phyloP scores from a whole-genome alignment of 2,113 vertebrate species.

The human (Homo sapiens) region GRCh38 chr7:8490501-8491000 shows the following conservation, averaged over 20 bases:
- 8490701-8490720: conserved; percentile 50
- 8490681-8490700: conserved; percentile 50
- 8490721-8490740: conserved; percentile 74
- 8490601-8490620: conserved; percentile 54
- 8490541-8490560: not conserved
- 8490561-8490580: not conserved
- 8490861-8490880: conserved; percentile 74
- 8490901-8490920: conserved; percentile 69
- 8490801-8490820: conserved; percentile 72
- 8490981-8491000: conserved; percentile 16
- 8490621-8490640: conserved; percentile 55
- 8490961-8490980: conserved; percentile 50
- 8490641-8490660: conserved; percentile 28
- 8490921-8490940: conserved; percentile 52
- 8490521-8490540: not conserved
- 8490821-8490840: conserved; percentile 64
- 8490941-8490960: conserved; percentile 50
- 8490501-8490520: conserved; percentile 4
- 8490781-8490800: conserved; percentile 52
- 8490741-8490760: conserved; percentile 62
- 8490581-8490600: not conserved
- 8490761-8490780: conserved; percentile 56
- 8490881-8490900: conserved; percentile 75
- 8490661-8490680: conserved; percentile 59
- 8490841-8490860: conserved; percentile 73